Base-by-base conservation (phyloP, 1,140 invertebrate species). In the Lordiphosa mommai region DNA sequence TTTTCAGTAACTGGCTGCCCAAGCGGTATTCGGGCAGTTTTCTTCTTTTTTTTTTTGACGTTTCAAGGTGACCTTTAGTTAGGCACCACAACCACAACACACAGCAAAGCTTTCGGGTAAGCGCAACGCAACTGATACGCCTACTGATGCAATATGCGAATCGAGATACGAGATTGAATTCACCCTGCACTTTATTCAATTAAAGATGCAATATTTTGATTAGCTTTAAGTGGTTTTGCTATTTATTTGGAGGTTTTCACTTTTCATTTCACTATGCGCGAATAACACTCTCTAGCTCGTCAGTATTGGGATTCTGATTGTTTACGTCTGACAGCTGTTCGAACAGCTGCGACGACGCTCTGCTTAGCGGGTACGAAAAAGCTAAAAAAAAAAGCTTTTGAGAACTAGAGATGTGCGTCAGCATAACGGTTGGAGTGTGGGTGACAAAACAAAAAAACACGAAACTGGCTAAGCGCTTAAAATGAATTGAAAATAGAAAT, bases 51-150 rank as follows among this genome's bases (percentile, higher is more conserved):
- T 71, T 49, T 72, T 77, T 84, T 77, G 68, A 84, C 72, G 77
- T 84, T 84, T 84, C 77, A 84, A 84, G 79, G 73, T 84, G 77
- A 84, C 77, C 77, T 84, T 65, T 60, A 59, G 63, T 41, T 61
- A 60, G 60, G 47, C 60, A 38, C 60, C 55, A 41, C 56, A 43
- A 44, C 23, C 66, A 60, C 73, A 44, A 17, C 66, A 60, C 73
- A 72, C 72, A 63, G 57, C 47, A 63, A 58, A 51, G 65, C 57
- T 69, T 66, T 70, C 65, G 30, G 41, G 63, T 58, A 68, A 79
- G 47, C 10, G 40, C 10, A 49, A 59, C 49, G 47, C 61, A 53
- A 53, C 55, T 53, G 36, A 63, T 37, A 51, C 64, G 61, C 61
- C 53, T 69, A 76, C 76, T 80, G 76, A 80, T 80, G 76, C 76